Conservation (phyloP, 2,888 invertebrate species). For the Tachina lurida region DNA sequence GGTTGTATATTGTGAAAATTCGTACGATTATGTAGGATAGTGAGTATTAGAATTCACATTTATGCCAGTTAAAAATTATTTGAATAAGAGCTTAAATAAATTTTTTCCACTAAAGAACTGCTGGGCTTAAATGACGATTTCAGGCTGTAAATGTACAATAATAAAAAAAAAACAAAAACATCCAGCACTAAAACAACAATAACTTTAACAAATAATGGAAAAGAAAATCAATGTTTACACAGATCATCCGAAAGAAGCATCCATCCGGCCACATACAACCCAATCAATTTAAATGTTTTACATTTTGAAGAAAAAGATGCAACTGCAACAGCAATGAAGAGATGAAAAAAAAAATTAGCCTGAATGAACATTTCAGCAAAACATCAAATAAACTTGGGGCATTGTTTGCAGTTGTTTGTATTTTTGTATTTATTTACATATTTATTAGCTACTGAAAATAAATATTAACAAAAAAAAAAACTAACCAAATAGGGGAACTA, state of each 20-base stretch:
- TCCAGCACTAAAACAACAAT: slow-evolving; percentile 40
- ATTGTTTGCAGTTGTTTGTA: slow-evolving; percentile 27
- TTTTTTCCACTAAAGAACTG: background rate
- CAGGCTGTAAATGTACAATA: background rate
- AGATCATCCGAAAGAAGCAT: slow-evolving; percentile 9
- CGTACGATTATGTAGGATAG: too few relatives aligned
- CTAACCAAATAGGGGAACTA: slow-evolving; percentile 38
- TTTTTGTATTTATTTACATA: slow-evolving; percentile 7
- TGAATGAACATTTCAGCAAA: slow-evolving; percentile 23
- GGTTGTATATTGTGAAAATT: too few relatives aligned
- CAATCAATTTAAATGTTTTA: slow-evolving; percentile 12
- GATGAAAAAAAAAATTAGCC: background rate
- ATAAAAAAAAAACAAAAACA: background rate
- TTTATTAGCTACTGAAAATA: slow-evolving; percentile 52
- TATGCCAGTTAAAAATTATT: too few relatives aligned
- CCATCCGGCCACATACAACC: slow-evolving; percentile 5
- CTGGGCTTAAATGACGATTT: background rate
- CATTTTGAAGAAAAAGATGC: slow-evolving; percentile 17
- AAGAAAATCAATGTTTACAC: slow-evolving; percentile 57
- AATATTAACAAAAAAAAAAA: slow-evolving; percentile 14
- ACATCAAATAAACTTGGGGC: slow-evolving; percentile 44
- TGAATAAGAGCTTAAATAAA: background rate
- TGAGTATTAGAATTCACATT: too few relatives aligned
- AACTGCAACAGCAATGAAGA: background rate
- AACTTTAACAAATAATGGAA: slow-evolving; percentile 27